phyloP scores from a whole-genome alignment of 2,797 vertebrate species.

The Limosa lapponica region DNA sequence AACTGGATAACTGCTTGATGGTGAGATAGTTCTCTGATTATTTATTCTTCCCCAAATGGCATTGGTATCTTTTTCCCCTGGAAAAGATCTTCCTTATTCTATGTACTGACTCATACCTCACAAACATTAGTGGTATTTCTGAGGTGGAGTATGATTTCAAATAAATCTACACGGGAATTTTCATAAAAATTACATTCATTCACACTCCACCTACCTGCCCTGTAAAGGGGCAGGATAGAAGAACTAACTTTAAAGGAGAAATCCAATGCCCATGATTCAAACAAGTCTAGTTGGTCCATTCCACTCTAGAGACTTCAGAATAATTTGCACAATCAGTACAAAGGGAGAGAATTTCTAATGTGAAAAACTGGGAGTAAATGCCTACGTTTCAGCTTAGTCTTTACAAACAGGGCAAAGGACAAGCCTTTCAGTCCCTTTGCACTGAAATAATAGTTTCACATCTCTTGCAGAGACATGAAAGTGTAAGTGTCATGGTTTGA shows the following conservation, averaged over 20 bases:
- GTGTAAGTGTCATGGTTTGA: background rate
- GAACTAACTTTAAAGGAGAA: background rate
- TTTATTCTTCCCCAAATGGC: background rate
- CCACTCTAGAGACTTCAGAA: background rate
- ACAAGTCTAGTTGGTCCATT: background rate
- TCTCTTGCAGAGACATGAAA: background rate
- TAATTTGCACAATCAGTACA: background rate
- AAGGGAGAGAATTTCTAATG: background rate
- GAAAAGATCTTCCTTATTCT: background rate
- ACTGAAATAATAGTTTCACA: background rate
- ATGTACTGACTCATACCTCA: background rate
- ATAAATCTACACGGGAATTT: background rate
- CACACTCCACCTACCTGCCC: background rate
- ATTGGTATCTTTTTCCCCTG: background rate
- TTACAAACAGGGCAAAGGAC: background rate
- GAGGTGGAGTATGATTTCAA: background rate
- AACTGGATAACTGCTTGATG: background rate
- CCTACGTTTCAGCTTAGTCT: background rate
- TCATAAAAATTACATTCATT: background rate
- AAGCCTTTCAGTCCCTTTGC: background rate
- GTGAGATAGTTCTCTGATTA: background rate
- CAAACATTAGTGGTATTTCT: background rate
- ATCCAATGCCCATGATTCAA: background rate
- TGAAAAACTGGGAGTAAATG: fast-evolving
- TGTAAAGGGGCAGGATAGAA: background rate